phyloP scores from a whole-genome alignment of 1,140 invertebrate species.

The Neodiprion pinetum region DNA sequence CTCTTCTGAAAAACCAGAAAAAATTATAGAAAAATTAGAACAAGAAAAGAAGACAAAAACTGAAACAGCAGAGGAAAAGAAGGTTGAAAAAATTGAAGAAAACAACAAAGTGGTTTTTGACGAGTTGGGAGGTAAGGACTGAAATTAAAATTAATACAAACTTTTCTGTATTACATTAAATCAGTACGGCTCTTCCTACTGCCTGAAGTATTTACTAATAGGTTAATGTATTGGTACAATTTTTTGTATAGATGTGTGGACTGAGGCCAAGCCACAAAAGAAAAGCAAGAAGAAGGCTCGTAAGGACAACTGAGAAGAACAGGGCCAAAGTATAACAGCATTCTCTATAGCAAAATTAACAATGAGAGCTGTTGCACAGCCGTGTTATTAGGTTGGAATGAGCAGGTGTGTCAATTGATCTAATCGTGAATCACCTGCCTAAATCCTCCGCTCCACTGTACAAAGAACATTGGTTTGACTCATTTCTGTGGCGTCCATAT shows the following conservation, averaged over 20 bases:
- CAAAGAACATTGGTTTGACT: conserved; percentile 33
- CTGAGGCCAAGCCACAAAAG: conserved; percentile 69
- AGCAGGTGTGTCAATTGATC: conserved; percentile 39
- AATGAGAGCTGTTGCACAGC: conserved; percentile 30
- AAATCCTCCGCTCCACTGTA: conserved; percentile 42
- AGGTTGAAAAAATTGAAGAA: conserved; percentile 23
- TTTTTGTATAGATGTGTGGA: conserved; percentile 66
- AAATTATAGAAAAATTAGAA: conserved; percentile 31
- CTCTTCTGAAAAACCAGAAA: conserved; percentile 23
- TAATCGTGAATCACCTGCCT: conserved; percentile 33
- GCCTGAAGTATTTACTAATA: neutral
- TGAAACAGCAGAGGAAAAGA: conserved; percentile 40
- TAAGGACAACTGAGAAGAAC: conserved; percentile 67
- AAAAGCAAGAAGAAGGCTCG: conserved; percentile 74
- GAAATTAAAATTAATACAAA: conserved; percentile 12
- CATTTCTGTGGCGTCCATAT: conserved; percentile 26
- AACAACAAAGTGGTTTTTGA: conserved; percentile 65
- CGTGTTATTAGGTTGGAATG: conserved; percentile 20
- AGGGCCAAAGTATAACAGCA: conserved; percentile 17
- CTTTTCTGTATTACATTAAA: neutral
- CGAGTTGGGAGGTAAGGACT: conserved; percentile 71
- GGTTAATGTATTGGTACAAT: too few species aligned
- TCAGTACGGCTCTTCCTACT: conserved; percentile 1
- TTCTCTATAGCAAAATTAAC: conserved; percentile 24
- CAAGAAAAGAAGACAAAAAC: conserved; percentile 41